Base-by-base conservation (phyloP, 2,888 invertebrate species). In the Sarcophaga subvicina region DNA sequence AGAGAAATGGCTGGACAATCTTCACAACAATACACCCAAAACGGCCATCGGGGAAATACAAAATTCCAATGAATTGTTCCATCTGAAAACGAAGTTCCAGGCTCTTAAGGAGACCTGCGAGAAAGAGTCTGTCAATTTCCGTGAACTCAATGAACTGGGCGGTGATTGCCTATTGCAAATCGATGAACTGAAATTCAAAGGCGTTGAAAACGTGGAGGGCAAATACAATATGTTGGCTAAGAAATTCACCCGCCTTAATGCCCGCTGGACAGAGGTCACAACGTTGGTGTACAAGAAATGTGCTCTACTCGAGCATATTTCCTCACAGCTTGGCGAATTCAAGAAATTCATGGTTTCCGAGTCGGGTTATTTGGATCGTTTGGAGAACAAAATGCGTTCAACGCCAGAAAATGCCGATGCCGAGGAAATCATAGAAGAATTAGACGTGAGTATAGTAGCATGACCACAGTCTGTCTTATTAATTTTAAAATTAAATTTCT, bases 401-500 rank as follows among this genome's bases (percentile, higher is more conserved):
- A 95, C 96, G 64, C 95, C 96, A 3, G 95, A 95, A 90, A 95
- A 94, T 91, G 97, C 96, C 54, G 98, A 98, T 94, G 98, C 98
- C 2, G 98, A 98, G 94, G 98, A 98, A 94, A 96, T 98, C 88
- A 97, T 97, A 59, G 98, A 98, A 92, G 97, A 98, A 91, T 95
- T 98, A 64, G 98, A 98, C 93, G 97, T 97, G 92, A 94, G 95
- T 94, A 67, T 12, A n/a, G n/a, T 2, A 25, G 37, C 37, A 54
- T 6, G 2, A 37, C 22, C 22, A 22, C 22, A 62, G 22, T 20
- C 11, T 47, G 20, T 73, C 5, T 45, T 14, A 49, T 22, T 47
- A 49, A 20, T 14, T 47, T 79, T 78, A 22, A 67, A 22, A 25
- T 71, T 54, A 63, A 20, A 20, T 79, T 78, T 89, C 27, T 47